These are phyloP conservation scores for Eupeodes corollae DNA, from an alignment of 1,140 invertebrate genomes.

Conservation along the genomic window DNA sequence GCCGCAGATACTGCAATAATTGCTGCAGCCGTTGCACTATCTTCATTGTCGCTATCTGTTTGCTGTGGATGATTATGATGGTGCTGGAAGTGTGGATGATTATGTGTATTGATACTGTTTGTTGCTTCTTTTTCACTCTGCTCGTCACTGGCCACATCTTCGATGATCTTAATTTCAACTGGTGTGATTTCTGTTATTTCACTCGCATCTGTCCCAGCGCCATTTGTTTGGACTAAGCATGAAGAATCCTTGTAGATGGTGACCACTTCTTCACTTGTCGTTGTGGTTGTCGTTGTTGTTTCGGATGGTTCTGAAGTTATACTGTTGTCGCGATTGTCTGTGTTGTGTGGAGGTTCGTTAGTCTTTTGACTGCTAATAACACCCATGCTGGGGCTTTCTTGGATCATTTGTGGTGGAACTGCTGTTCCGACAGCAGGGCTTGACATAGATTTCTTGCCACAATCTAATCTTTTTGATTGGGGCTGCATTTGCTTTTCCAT, in stretches of 20 bases:
- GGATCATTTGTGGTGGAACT: slow-evolving; percentile 16
- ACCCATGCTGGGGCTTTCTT: slow-evolving; percentile 34
- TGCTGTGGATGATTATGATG: slow-evolving; percentile 2
- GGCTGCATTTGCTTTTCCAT: slow-evolving; percentile 17
- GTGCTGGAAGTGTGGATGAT: too few relatives aligned
- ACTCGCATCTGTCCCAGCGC: not conserved
- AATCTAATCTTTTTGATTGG: slow-evolving; percentile 24
- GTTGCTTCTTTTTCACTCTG: too few relatives aligned
- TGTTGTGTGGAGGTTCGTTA: slow-evolving; percentile 14
- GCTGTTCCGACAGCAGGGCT: slow-evolving; percentile 27
- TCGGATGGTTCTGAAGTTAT: slow-evolving; percentile 35
- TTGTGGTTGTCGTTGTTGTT: slow-evolving; percentile 32
- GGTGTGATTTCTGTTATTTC: slow-evolving; percentile 7
- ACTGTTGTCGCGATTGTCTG: slow-evolving; percentile 24
- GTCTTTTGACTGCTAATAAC: slow-evolving; percentile 13
- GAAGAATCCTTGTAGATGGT: slow-evolving; percentile 33
- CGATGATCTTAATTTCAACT: too few relatives aligned
- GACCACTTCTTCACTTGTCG: slow-evolving; percentile 34
- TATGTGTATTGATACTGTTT: too few relatives aligned
- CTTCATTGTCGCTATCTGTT: slow-evolving; percentile 23
- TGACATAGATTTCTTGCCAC: slow-evolving; percentile 34
- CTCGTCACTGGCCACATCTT: too few relatives aligned
- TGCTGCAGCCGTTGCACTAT: slow-evolving; percentile 14
- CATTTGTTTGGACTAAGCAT: slow-evolving; percentile 11
- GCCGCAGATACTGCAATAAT: slow-evolving; percentile 1